These are phyloP conservation scores for Pectinophora gossypiella DNA, from an alignment of 1,140 invertebrate genomes.

Conservation along the genomic window DNA sequence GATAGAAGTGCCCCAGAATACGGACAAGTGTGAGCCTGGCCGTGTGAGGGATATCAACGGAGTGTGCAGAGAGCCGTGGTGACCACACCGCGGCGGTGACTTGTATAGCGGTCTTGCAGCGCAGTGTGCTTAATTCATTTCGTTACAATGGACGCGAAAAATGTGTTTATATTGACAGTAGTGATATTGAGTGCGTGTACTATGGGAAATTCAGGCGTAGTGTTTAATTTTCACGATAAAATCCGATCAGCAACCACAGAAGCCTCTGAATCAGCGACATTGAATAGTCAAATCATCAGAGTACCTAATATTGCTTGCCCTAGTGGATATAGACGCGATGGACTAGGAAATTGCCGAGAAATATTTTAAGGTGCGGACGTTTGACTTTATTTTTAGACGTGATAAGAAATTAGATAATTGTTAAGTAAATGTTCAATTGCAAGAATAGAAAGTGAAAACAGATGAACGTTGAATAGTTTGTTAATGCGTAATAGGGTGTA, in stretches of 20 bases:
- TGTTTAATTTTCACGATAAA: slow-evolving; percentile 59
- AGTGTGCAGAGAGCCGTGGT: slow-evolving; percentile 53
- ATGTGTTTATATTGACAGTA: slow-evolving; percentile 39
- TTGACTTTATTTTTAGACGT: no score
- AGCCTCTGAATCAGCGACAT: slow-evolving; percentile 25
- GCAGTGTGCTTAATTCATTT: slow-evolving; percentile 44
- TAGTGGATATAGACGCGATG: slow-evolving; percentile 43
- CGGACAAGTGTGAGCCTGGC: slow-evolving; percentile 28
- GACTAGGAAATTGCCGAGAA: slow-evolving; percentile 10
- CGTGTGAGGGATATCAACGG: slow-evolving; percentile 42
- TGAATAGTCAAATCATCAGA: slow-evolving; percentile 47
- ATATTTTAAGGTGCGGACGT: slow-evolving; percentile 41
- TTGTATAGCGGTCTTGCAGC: slow-evolving; percentile 19
- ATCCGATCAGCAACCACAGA: slow-evolving; percentile 36
- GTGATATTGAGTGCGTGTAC: slow-evolving; percentile 25
- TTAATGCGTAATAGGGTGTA: no score
- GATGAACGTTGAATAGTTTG: no score
- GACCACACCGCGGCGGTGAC: slow-evolving; percentile 19
- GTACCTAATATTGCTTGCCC: slow-evolving; percentile 46
- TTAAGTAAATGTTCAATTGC: no score
- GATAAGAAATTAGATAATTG: no score
- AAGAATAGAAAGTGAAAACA: no score
- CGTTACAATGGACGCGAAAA: slow-evolving; percentile 62
- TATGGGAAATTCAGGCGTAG: slow-evolving; percentile 24
- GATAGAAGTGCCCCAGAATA: slow-evolving; percentile 53